Evolutionary conservation across 1,140 invertebrate genomes (phyloP).

Genomic region (Neodiprion lecontei): DNA sequence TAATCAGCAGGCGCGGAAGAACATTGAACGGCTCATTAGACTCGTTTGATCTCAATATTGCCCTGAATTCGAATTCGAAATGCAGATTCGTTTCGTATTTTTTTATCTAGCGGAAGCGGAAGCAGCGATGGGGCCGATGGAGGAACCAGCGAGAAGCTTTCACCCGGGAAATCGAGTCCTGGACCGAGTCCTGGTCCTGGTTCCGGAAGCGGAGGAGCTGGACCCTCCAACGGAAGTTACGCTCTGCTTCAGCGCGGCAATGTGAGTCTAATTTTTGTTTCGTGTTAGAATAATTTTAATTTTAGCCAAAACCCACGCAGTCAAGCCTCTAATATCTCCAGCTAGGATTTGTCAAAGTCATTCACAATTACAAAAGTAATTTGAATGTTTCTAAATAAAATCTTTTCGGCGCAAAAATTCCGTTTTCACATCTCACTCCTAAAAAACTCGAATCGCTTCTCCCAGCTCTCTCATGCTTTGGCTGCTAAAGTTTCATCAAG

Average conservation of each 20-base stretch:
- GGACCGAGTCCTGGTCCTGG: conserved; percentile 56
- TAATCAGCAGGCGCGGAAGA: background rate
- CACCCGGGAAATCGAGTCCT: conserved; percentile 55
- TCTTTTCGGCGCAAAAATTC: background rate
- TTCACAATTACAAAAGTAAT: conserved; percentile 17
- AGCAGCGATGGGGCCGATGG: conserved; percentile 58
- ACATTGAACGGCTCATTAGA: too few relatives aligned
- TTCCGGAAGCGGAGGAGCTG: conserved; percentile 57
- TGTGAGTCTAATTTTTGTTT: conserved; percentile 38
- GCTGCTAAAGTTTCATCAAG: conserved; percentile 12
- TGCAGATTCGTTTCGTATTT: background rate
- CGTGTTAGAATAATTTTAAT: background rate
- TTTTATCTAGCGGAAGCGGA: conserved; percentile 52
- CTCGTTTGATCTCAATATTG: too few relatives aligned
- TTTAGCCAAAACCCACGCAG: conserved; percentile 1
- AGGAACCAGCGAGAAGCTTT: conserved; percentile 55
- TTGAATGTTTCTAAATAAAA: background rate
- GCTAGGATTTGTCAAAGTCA: background rate
- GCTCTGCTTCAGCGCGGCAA: conserved; percentile 53
- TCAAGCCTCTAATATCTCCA: conserved; percentile 7
- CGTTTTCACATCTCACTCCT: background rate
- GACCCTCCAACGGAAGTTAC: conserved; percentile 55
- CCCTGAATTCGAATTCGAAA: too few relatives aligned
- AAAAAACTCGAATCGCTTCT: too few relatives aligned
- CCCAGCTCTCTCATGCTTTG: too few relatives aligned